Percentiles rank a stretch among this genome's conserved stretches.
These are phyloP conservation scores for Dallia pectoralis DNA, from an alignment of 2,797 vertebrate genomes.

Conservation along the genomic window DNA sequence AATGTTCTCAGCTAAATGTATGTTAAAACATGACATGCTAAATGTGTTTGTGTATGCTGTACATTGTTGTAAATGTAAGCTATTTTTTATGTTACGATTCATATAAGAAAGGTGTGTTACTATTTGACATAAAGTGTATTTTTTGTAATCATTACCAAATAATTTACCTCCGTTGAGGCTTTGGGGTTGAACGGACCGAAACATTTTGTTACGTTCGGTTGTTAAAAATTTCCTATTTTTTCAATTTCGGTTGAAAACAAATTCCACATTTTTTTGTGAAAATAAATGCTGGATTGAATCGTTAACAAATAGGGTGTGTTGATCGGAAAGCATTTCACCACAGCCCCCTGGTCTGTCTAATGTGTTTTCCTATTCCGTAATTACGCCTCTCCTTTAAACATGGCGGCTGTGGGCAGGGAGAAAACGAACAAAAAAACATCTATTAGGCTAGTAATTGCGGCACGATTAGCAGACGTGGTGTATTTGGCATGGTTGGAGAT, in stretches of 20 bases:
- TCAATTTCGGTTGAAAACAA: not conserved
- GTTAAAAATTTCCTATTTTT: not conserved
- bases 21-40: too few relatives aligned
- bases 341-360: constrained; percentile 6
- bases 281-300: not conserved
- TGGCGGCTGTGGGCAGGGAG: constrained; percentile 56
- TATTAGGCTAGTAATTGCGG: constrained; percentile 83
- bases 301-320: not conserved
- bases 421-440: constrained; percentile 64
- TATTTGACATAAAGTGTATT: too few relatives aligned
- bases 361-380: constrained; percentile 38
- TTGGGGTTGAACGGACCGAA: too few relatives aligned
- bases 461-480: constrained; percentile 80
- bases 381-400: constrained; percentile 61
- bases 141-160: too few relatives aligned
- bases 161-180: too few relatives aligned
- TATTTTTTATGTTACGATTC: too few relatives aligned
- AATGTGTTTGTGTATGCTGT: too few relatives aligned
- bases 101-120: too few relatives aligned
- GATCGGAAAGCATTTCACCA: constrained; percentile 1
- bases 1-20: too few relatives aligned
- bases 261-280: not conserved
- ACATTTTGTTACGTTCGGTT: too few relatives aligned
- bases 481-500: constrained; percentile 72
- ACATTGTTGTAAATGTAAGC: too few relatives aligned